Base-by-base conservation (phyloP, 2,797 vertebrate species). In the Mormyrops boulengeri region DNA sequence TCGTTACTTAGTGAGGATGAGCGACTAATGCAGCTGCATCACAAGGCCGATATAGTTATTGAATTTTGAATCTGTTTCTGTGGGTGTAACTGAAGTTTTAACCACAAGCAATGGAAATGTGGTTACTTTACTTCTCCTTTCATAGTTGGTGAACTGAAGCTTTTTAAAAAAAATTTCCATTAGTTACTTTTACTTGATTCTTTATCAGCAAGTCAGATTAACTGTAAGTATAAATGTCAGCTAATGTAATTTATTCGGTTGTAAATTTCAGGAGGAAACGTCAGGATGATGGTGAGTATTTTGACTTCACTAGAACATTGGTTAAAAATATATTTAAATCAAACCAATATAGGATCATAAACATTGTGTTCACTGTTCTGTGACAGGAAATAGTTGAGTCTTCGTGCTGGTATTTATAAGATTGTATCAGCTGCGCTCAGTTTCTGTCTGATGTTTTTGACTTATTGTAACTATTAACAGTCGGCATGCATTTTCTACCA, bases 221-320 rank as follows among this genome's bases (percentile, higher is more conserved):
- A 26, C 47, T 14, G 2, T 30, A 22, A 82, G 19, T 41, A 4
- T 3, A 38, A 55, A 52, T 41, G 34, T 80, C 77, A 47, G 4
- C n/a, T 30, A 89, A 34, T 44, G 49, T 80, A 14, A 30, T 89
- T 53, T 89, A 50, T 41, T 82, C 69, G 5, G 73, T 50, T 82
- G 88, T 84, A 52, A 89, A 82, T 50, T 89, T 57, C 30, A 84
- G 53, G 73, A 89, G 53, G 30, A 82, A 80, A 38, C 11, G 34
- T 55, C 88, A 89, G 49, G 5, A 22, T 26, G 73, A 77, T n/a
- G 88, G 88, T 82, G 50, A 89, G 88, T 89, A 22, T 38, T 14
- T 85, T 22, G 4, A 50, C 3, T 30, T 85, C 26, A 53, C 12
- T 50, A 47, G 4, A 14, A 44, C 0, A 17, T 44, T 44, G 17